Conservation (phyloP, 2,888 invertebrate species). For the Meteorus cinctellus region DNA sequence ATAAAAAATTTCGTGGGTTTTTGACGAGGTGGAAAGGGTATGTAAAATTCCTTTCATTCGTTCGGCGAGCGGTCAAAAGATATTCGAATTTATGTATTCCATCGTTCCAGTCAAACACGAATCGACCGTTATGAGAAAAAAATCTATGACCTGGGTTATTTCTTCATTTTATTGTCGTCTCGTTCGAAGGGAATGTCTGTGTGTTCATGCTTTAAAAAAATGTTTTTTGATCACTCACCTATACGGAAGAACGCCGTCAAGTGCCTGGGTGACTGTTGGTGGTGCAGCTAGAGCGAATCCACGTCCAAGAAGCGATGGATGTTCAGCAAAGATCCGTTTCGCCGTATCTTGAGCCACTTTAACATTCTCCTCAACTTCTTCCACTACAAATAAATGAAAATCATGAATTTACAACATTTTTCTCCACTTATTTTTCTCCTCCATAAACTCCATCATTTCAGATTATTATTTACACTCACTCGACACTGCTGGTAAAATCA, state of each 20-base stretch:
- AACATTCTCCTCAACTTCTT: constrained; percentile 82
- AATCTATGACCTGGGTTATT: too few relatives aligned
- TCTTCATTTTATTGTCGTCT: too few relatives aligned
- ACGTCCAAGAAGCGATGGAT: constrained; percentile 87
- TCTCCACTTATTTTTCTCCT: neutral
- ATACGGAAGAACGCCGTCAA: constrained; percentile 90
- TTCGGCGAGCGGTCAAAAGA: too few relatives aligned
- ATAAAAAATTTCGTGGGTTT: too few relatives aligned
- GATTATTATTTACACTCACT: constrained; percentile 68
- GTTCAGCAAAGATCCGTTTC: constrained; percentile 75
- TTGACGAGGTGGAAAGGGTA: too few relatives aligned
- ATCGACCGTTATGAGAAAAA: too few relatives aligned
- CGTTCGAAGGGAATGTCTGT: too few relatives aligned
- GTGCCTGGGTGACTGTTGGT: constrained; percentile 90
- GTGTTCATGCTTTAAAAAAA: constrained; percentile 19
- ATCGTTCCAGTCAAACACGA: too few relatives aligned
- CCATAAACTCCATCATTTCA: neutral
- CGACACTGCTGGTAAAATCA: constrained; percentile 79
- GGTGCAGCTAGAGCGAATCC: constrained; percentile 92
- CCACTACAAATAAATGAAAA: constrained; percentile 70
- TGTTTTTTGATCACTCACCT: constrained; percentile 77
- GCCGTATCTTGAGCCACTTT: constrained; percentile 81
- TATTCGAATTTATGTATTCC: too few relatives aligned
- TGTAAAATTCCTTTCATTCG: too few relatives aligned
- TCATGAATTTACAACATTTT: neutral